Percentiles rank a stretch among this genome's conserved stretches.
phyloP scores from a whole-genome alignment of 2,797 vertebrate genomes.

The Chaetophractus vellerosus region DNA sequence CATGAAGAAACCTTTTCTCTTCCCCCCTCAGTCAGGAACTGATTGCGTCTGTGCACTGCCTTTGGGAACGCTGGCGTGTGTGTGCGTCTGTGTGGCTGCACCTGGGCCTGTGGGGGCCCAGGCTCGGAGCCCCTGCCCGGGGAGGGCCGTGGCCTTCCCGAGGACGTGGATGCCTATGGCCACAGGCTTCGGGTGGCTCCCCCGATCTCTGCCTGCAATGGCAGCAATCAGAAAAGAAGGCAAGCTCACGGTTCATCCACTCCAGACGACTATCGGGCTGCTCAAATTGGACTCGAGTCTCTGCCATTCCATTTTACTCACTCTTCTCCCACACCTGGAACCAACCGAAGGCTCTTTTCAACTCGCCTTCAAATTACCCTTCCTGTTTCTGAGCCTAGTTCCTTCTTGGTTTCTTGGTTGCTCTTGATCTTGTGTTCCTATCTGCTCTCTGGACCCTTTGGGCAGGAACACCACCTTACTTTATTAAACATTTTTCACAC shows the following conservation, averaged over 20 bases:
- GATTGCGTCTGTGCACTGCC: slow-evolving; percentile 60
- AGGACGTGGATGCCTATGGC: rapidly evolving
- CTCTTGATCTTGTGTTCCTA: neutral
- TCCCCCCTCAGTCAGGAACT: slow-evolving; percentile 72
- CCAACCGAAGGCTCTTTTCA: slow-evolving; percentile 11
- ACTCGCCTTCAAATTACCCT: neutral
- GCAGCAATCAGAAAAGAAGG: neutral
- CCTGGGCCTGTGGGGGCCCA: neutral
- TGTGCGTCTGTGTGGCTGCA: neutral
- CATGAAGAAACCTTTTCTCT: slow-evolving; percentile 79
- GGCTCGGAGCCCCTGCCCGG: neutral
- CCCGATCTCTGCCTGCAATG: neutral
- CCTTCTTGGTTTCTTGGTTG: neutral
- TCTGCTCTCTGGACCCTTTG: neutral
- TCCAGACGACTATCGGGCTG: slow-evolving; percentile 33
- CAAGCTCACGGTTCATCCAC: rapidly evolving
- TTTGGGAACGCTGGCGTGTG: neutral
- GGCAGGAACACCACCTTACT: neutral
- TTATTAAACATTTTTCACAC: neutral
- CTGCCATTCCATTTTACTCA: neutral
- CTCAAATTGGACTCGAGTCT: neutral
- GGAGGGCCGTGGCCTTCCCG: neutral
- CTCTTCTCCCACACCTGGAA: neutral
- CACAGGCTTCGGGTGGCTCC: neutral
- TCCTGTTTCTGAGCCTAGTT: neutral